These are phyloP conservation scores for Spongia lamella DNA, from an alignment of 37 sponge, comb jelly and placozoan species.

Conservation along the genomic window DNA sequence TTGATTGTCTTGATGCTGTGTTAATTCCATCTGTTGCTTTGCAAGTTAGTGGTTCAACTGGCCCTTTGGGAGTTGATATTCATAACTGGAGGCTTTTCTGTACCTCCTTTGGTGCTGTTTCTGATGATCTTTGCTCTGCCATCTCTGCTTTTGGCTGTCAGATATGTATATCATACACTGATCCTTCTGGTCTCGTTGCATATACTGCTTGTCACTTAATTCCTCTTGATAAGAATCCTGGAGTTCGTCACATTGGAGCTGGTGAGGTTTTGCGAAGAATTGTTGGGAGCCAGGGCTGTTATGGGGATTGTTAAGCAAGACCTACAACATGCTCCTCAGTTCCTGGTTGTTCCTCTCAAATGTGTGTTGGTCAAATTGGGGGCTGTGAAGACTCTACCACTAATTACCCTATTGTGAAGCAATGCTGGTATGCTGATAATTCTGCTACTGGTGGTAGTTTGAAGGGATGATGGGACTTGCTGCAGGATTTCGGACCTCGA, in stretches of 20 bases:
- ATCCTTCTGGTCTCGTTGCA: not conserved
- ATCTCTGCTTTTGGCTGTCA: not conserved
- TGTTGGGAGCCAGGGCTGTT: slow-evolving; percentile 39
- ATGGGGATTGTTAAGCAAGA: slow-evolving; percentile 6
- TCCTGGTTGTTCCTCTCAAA: not conserved
- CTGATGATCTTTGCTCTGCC: not conserved
- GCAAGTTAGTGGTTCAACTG: slow-evolving; percentile 14
- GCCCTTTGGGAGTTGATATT: slow-evolving; percentile 12
- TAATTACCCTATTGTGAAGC: not conserved
- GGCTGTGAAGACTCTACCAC: slow-evolving; percentile 19
- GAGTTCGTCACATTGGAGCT: slow-evolving; percentile 4
- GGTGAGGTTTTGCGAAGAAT: slow-evolving; percentile 10
- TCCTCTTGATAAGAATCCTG: slow-evolving; percentile 10
- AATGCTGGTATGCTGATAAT: slow-evolving; percentile 8
- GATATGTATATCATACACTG: not conserved
- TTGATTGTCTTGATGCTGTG: too few relatives aligned
- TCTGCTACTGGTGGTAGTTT: not conserved
- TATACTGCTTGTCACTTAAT: not conserved
- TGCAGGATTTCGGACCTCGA: not conserved
- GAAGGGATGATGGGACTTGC: too few relatives aligned
- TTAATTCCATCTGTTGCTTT: too few relatives aligned
- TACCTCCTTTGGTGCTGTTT: slow-evolving; percentile 3
- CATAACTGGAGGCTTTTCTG: slow-evolving; percentile 2
- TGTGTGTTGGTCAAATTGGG: slow-evolving; percentile 4
- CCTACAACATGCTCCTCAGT: too few relatives aligned